These are phyloP conservation scores for Agrochola lychnidis DNA, from an alignment of 2,888 invertebrate genomes.

Conservation along the genomic window DNA sequence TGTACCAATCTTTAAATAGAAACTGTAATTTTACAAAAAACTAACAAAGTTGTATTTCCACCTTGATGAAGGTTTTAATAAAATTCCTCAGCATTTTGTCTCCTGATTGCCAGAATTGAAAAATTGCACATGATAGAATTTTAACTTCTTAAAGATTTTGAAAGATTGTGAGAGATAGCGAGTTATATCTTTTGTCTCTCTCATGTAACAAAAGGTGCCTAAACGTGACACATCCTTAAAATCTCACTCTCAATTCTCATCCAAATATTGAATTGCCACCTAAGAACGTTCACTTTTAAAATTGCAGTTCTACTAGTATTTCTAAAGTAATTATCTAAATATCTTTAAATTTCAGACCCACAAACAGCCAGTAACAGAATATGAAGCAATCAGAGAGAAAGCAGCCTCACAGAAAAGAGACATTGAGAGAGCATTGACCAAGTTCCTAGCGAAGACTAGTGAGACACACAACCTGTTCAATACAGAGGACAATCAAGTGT, in stretches of 20 bases:
- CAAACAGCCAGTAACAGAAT: constrained; percentile 98
- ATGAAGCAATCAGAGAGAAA: constrained; percentile 98
- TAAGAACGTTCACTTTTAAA: too few species aligned
- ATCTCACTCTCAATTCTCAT: too few species aligned
- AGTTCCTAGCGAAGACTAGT: constrained; percentile 98
- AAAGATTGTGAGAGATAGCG: too few species aligned
- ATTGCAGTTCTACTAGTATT: neutral
- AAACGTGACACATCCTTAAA: too few species aligned
- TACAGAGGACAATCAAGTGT: constrained; percentile 96
- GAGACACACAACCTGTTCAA: constrained; percentile 97
- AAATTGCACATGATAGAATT: neutral
- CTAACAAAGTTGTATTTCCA: neutral
- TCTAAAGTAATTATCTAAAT: neutral
- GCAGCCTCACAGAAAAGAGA: constrained; percentile 98
- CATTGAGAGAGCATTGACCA: constrained; percentile 97
- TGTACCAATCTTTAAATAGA: neutral
- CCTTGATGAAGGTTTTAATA: neutral
- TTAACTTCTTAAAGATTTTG: too few species aligned
- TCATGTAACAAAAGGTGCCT: too few species aligned
- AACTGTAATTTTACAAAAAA: neutral
- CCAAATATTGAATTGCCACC: too few species aligned
- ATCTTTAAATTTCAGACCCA: constrained; percentile 93
- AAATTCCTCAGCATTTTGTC: neutral
- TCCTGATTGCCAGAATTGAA: neutral
- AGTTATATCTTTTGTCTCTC: too few species aligned